Base-by-base conservation (phyloP, 2,797 vertebrate genomes). In the Orestias chungarensis region DNA sequence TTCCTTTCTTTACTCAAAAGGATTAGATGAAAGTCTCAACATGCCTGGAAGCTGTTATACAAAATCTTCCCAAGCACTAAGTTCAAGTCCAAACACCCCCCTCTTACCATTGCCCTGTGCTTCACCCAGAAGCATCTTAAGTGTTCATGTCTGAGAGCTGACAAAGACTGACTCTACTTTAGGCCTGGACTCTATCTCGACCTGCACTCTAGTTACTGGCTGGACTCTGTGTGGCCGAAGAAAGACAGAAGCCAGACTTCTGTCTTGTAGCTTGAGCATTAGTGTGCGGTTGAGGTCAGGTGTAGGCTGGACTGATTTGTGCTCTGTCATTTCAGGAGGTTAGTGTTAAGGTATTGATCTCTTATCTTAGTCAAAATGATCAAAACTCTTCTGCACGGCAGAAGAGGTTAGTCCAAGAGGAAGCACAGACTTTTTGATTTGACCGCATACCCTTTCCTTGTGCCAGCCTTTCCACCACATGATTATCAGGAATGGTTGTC, bases 161-260 rank as follows among this genome's bases (percentile, higher is more conserved):
- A 81, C 80, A 3, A 57, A 81, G 76, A 67, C 66, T 69, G 79
- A 79, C 79, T 86, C 50, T 43, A 57, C 70, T 85, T 9, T 77
- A 25, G 80, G 88, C 76, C 90, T 93, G 90, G 87, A 88, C 86
- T 89, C 65, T 70, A 29, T 90, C 85, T 75, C 75, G 64, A 71
- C 75, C 82, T 74, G 70, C 67, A 61, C 71, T 75, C 66, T 52
- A 20, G 47, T 70, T 67, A 76, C 70, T 70, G 57, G 52, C 61
- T 72, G 55, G 46, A 68, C 73, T 78, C 38, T 78, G 71, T 70
- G 77, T 71, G 59, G 2, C 76, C 79, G 64, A 10, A 55, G 6
- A 76, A 71, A 87, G 89, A 92, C 88, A 93, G 78, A 93, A 91
- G 74, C 90, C 92, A 93, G 92, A 65, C 87, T 74, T 74, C 64